Percentiles rank a stretch among this genome's conserved stretches.
Conservation (phyloP, 2,888 invertebrate genomes). For the Steinernema hermaphroditum region DNA sequence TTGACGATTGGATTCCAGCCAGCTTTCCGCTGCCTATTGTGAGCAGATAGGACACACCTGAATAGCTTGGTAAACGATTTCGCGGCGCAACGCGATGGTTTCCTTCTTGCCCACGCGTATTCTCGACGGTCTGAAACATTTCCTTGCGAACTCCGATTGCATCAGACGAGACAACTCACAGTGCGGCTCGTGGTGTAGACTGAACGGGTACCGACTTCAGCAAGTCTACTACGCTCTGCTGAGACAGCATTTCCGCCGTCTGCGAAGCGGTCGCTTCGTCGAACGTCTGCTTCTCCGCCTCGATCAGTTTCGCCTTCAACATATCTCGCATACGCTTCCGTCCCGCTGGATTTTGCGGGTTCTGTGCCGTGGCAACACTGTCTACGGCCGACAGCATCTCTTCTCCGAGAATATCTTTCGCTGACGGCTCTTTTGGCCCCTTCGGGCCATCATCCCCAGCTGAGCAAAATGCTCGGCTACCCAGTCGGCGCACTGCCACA, state of each 20-base stretch:
- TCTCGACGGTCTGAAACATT: background rate
- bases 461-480: background rate
- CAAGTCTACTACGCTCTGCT: slow-evolving; percentile 35
- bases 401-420: slow-evolving; percentile 4
- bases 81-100: slow-evolving; percentile 44
- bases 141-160: background rate
- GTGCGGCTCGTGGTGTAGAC: slow-evolving; percentile 34
- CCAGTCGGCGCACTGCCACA: background rate
- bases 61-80: slow-evolving; percentile 58
- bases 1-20: too few species aligned
- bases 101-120: slow-evolving; percentile 34
- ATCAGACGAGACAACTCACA: slow-evolving; percentile 14
- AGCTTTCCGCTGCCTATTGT: background rate
- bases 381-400: background rate
- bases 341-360: slow-evolving; percentile 16
- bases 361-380: background rate
- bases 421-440: background rate
- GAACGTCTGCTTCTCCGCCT: slow-evolving; percentile 50
- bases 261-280: slow-evolving; percentile 49
- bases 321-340: background rate
- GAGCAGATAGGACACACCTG: slow-evolving; percentile 42
- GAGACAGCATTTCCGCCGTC: slow-evolving; percentile 44
- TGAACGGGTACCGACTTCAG: slow-evolving; percentile 39
- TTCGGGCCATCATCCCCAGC: slow-evolving; percentile 7
- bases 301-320: slow-evolving; percentile 27